These are phyloP conservation scores for Spinibarbus caldwelli DNA, from an alignment of 2,797 vertebrate species.

Conservation along the genomic window DNA sequence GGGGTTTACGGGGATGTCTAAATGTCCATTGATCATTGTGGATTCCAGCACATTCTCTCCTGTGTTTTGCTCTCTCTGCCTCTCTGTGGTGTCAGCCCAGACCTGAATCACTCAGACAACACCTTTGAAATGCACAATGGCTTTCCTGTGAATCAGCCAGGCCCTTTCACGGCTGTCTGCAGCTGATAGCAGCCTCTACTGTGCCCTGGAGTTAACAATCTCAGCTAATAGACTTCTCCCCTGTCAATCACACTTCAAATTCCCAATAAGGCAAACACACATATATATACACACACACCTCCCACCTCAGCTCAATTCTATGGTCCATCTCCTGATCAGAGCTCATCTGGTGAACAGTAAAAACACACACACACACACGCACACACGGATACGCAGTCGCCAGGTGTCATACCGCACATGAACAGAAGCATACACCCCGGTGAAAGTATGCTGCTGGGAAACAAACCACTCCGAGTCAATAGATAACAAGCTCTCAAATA, in stretches of 20 bases:
- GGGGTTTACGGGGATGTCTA: slow-evolving; percentile 42
- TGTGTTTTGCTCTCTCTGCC: slow-evolving; percentile 56
- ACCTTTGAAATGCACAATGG: slow-evolving; percentile 83
- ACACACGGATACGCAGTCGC: background rate
- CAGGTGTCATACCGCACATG: slow-evolving; percentile 1
- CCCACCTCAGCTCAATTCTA: slow-evolving; percentile 42
- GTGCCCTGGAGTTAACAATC: slow-evolving; percentile 79
- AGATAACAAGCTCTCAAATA: slow-evolving; percentile 40
- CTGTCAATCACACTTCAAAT: slow-evolving; percentile 81
- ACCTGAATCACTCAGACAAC: slow-evolving; percentile 79
- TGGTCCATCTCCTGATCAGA: slow-evolving; percentile 47
- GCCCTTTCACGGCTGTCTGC: slow-evolving; percentile 79
- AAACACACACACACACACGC: slow-evolving; percentile 37
- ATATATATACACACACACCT: slow-evolving; percentile 48
- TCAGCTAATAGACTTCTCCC: slow-evolving; percentile 84
- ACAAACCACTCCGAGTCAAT: slow-evolving; percentile 37
- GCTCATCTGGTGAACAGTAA: slow-evolving; percentile 42
- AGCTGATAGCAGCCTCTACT: slow-evolving; percentile 81
- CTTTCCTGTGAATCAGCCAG: slow-evolving; percentile 78
- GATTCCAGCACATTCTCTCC: slow-evolving; percentile 67
- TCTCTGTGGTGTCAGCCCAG: slow-evolving; percentile 68
- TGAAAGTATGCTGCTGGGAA: slow-evolving; percentile 37
- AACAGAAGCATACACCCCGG: slow-evolving; percentile 7
- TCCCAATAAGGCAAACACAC: slow-evolving; percentile 71
- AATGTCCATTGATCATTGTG: slow-evolving; percentile 73